Evolutionary conservation across 2,113 vertebrate genomes (phyloP), one percentile per base, ranked within the genome.

Genomic region (Bubalus kerabau): DNA sequence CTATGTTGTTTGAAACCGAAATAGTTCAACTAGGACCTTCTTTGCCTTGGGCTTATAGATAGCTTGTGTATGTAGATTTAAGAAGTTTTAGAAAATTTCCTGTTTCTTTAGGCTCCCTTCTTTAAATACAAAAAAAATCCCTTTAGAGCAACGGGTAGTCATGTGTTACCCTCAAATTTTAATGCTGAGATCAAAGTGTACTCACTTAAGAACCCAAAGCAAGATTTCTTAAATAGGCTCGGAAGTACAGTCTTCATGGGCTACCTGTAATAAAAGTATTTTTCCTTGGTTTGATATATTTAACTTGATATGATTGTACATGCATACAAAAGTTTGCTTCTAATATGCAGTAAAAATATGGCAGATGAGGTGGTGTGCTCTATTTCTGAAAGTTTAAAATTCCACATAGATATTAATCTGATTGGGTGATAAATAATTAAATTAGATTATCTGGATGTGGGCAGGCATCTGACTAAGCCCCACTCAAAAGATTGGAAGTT

Each of bases 1-100:
- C 46, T 50, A 10, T 67, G 50, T 94, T 97, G 91, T 87, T 94
- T 81, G 92, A 95, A 96, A 95, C 2, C 2, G 10, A 85, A 95
- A 92, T 19, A 32, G 84, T 71, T 95, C 52, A 92, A 11, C 56
- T 94, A 62, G 46, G 43, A 82, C 2, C 1, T 82, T 86, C 82
- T 93, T 81, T 93, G 26, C 52, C 92, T 84, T 88, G 78, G 50
- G n/a, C 30, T 94, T 95, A 84, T 50, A 80, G 19, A 26, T 81
- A 91, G 30, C 67, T 19, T 52, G 21, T 83, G 2, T 83, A 16
- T 96, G 21, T 80, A 40, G 32, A 90, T 94, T 97, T 92, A 78
- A 92, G 43, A 94, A 36, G 50, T 94, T 95, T 83, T 85, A 84
- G 62, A 89, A 82, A 94, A 83, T 71, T 71, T 80, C 56, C 50